phyloP scores from a whole-genome alignment of 1,140 invertebrate species.

The Camponotus pennsylvanicus region DNA sequence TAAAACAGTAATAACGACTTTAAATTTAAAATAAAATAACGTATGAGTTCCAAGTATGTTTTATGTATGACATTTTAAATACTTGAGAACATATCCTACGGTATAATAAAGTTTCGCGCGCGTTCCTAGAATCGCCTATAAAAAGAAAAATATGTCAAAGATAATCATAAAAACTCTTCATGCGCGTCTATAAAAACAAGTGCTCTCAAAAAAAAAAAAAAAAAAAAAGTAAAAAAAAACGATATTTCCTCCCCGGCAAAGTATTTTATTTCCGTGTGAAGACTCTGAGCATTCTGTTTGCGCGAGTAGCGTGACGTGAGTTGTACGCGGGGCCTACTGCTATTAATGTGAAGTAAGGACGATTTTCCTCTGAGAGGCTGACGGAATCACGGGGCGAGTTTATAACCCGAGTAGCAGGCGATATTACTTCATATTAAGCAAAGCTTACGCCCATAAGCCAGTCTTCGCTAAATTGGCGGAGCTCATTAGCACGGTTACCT shows the following conservation, averaged over 20 bases:
- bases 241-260: not conserved
- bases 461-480: conserved; percentile 58
- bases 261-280: conserved; percentile 26
- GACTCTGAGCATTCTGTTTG: conserved; percentile 12
- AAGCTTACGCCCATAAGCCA: conserved; percentile 51
- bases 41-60: not conserved
- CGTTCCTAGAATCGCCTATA: not conserved
- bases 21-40: not conserved
- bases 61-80: not conserved
- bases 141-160: conserved; percentile 2
- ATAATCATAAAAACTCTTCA: conserved; percentile 34
- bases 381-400: conserved; percentile 27
- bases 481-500: conserved; percentile 54
- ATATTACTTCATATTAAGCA: conserved; percentile 61
- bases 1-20: not conserved
- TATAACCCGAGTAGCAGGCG: conserved; percentile 13
- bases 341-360: conserved; percentile 42
- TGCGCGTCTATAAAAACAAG: not conserved
- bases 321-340: not conserved
- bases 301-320: not conserved
- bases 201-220: conserved; percentile 8
- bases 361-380: conserved; percentile 35
- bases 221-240: not conserved
- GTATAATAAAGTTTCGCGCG: not conserved
- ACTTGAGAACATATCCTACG: not conserved